Conservation (phyloP, 2,113 vertebrate genomes). For the Centropus unirufus region DNA sequence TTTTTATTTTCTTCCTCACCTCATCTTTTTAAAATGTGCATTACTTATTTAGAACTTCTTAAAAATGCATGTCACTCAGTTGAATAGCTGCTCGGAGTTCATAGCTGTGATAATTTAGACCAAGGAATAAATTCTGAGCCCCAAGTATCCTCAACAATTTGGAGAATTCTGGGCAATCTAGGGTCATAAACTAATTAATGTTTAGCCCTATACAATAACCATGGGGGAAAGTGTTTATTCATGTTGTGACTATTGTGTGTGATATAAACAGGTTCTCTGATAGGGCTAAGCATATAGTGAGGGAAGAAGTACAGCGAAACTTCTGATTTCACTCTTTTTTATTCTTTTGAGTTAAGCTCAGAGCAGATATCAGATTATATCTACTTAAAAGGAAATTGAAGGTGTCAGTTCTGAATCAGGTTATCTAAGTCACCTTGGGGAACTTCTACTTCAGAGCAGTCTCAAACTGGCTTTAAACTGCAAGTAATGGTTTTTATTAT, state of each 20-base stretch:
- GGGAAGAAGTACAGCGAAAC: not conserved
- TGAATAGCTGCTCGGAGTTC: not conserved
- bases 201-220: not conserved
- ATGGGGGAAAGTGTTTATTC: not conserved
- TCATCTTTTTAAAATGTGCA: not conserved
- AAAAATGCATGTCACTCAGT: constrained; percentile 18
- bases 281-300: not conserved
- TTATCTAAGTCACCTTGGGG: not conserved
- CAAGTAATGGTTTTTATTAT: not conserved
- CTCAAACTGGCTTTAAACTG: not conserved
- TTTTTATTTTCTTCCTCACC: not conserved
- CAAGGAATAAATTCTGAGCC: not conserved
- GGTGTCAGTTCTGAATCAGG: not conserved
- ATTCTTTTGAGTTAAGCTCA: not conserved
- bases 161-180: not conserved
- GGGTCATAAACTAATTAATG: not conserved
- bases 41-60: constrained; percentile 42
- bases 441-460: not conserved
- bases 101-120: not conserved
- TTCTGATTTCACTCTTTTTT: not conserved
- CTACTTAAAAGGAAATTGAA: not conserved
- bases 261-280: not conserved
- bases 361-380: not conserved
- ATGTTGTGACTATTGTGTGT: not conserved
- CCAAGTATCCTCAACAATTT: not conserved